These are phyloP conservation scores for Drosophila fuyamai DNA, from an alignment of 1,140 invertebrate genomes.

Conservation along the genomic window DNA sequence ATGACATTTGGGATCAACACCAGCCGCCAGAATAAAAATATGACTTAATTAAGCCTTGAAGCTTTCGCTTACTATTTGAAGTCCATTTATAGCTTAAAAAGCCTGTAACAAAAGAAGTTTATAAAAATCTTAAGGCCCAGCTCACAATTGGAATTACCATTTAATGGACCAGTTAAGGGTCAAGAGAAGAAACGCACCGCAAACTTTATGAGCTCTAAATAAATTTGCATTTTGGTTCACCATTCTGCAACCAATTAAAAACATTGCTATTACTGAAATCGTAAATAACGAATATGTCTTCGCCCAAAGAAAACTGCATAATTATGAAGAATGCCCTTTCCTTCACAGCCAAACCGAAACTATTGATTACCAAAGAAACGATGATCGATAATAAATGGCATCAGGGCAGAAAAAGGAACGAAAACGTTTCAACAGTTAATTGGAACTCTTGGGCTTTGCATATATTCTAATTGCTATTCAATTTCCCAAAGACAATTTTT, in stretches of 20 bases:
- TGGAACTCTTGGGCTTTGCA: conserved; percentile 23
- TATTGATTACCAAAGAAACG: neutral
- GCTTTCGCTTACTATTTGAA: neutral
- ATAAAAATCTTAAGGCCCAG: no score
- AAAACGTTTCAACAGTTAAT: conserved; percentile 40
- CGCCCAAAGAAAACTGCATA: neutral
- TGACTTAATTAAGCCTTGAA: conserved; percentile 30
- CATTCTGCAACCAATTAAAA: no score
- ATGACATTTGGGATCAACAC: conserved; percentile 11
- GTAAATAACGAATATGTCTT: no score
- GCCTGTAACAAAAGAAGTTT: neutral
- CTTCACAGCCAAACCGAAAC: conserved; percentile 1
- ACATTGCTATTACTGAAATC: no score
- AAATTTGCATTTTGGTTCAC: no score
- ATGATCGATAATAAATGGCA: conserved; percentile 35
- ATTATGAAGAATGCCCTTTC: conserved; percentile 1
- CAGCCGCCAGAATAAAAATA: conserved; percentile 7
- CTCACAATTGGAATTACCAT: no score
- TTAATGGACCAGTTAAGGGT: no score
- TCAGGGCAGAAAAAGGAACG: neutral
- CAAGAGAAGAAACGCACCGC: no score
- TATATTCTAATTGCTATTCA: conserved; percentile 76
- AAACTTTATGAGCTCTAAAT: no score
- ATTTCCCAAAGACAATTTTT: conserved; percentile 79
- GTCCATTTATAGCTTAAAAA: neutral